Evolutionary conservation across 1,140 invertebrate species (phyloP), one percentile per base, ranked within the genome.

Genomic region (Philotrypesis tridentata): DNA sequence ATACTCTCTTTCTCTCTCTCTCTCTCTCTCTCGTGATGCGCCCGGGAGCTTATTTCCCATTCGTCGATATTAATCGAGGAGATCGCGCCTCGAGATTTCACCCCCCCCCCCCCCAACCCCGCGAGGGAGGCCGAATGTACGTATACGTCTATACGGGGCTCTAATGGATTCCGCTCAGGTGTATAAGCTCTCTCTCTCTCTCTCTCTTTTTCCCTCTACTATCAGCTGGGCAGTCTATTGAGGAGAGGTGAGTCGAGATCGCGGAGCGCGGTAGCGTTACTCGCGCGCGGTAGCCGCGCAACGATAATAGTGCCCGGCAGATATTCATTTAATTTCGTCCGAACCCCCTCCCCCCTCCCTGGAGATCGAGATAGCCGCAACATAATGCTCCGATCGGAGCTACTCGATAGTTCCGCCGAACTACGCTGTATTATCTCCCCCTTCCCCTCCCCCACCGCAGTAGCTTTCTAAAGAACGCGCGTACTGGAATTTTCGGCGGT

Each of bases 11-110:
- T n/a, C n/a, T n/a, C n/a, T n/a, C n/a, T n/a, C n/a, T n/a, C n/a
- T n/a, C n/a, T n/a, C n/a, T n/a, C n/a, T n/a, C n/a, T n/a, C 70
- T 65, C 61, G 27, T 29, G 61, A 65, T 29, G 67, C 67, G 27
- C 67, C 27, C 31, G 27, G 31, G 29, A 29, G 68, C 68, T 37
- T 37, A 25, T 29, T 70, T 23, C 25, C 70, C 70, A 27, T 37
- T 70, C 70, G 70, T 72, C 70, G 70, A 72, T 72, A 72, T 48
- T 25, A 29, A 55, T 65, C 61, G 74, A 40, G 11, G 43, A 60
- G 68, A 70, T 70, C 31, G 68, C 27, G 27, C 68, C 12, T 11
- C 21, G 17, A 70, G 68, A 43, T 61, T 71, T 70, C 31, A 71
- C 84, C 9, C 33, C 9, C 3, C 33, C 33, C n/a, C n/a, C n/a